Percentiles rank a stretch among this genome's conserved stretches.
Conservation (phyloP, 1,140 invertebrate species). For the Anthonomus grandis region DNA sequence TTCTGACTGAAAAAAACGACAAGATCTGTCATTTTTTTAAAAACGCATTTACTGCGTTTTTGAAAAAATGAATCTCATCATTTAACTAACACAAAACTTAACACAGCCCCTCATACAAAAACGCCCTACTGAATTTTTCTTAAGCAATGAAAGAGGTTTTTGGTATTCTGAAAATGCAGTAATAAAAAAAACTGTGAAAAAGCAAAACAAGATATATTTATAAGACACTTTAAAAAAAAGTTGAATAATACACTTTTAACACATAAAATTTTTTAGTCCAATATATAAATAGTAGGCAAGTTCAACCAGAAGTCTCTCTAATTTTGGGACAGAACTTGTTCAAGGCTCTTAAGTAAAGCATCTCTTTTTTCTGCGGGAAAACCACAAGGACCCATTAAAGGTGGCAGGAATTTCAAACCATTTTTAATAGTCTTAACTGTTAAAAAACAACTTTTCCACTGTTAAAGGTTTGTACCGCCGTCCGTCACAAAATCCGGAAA, state of each 20-base stretch:
- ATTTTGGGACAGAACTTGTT: not conserved
- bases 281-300: not conserved
- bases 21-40: not conserved
- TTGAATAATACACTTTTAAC: not conserved
- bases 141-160: not conserved
- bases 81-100: not conserved
- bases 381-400: no score
- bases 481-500: no score
- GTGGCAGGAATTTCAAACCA: no score
- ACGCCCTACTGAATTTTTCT: not conserved
- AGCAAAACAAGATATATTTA: not conserved
- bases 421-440: no score
- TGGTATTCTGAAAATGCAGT: not conserved
- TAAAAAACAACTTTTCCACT: no score
- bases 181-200: not conserved
- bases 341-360: not conserved
- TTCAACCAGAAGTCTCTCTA: not conserved
- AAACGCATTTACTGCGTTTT: not conserved
- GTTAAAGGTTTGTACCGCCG: no score
- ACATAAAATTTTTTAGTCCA: not conserved
- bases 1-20: not conserved
- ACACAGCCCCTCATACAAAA: not conserved
- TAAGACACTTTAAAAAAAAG: no score
- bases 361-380: not conserved
- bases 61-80: no score